A percentile compares a stretch with the other conserved stretches of the same genome.
These are phyloP conservation scores for Opisthograptis luteolata DNA, from an alignment of 2,888 invertebrate genomes.

Conservation along the genomic window DNA sequence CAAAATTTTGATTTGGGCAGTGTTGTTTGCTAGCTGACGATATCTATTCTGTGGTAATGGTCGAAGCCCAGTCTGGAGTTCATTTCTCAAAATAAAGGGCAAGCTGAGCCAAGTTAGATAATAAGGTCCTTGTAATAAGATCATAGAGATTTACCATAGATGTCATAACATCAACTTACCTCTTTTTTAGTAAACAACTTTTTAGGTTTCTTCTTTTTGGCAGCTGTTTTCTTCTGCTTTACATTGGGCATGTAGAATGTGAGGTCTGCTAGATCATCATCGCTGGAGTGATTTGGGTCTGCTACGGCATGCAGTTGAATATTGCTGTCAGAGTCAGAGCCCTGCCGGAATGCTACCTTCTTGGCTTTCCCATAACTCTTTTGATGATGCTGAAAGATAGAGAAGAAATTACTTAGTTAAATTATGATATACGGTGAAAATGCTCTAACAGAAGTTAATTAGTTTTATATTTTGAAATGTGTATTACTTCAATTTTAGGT, in stretches of 20 bases:
- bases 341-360: slow-evolving; percentile 64
- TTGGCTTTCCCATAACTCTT: slow-evolving; percentile 75
- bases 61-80: too few species aligned
- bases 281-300: slow-evolving; percentile 44
- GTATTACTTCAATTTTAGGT: too few species aligned
- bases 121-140: too few species aligned
- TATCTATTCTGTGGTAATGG: too few species aligned
- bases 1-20: too few species aligned
- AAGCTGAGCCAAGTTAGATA: too few species aligned
- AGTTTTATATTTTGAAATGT: too few species aligned
- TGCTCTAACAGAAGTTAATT: too few species aligned
- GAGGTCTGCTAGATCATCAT: slow-evolving; percentile 64
- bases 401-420: not conserved
- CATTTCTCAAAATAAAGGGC: too few species aligned
- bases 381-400: slow-evolving; percentile 59
- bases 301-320: slow-evolving; percentile 33
- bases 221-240: slow-evolving; percentile 58
- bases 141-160: too few species aligned
- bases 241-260: slow-evolving; percentile 63
- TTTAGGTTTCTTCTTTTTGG: slow-evolving; percentile 57
- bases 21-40: too few species aligned
- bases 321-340: slow-evolving; percentile 52
- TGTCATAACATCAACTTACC: slow-evolving; percentile 53
- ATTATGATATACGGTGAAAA: too few species aligned
- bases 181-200: slow-evolving; percentile 67